Percentiles rank a stretch among this genome's conserved stretches.
These are phyloP conservation scores for Styela clava DNA, from an alignment of 23 tunicate species.

Conservation along the genomic window DNA sequence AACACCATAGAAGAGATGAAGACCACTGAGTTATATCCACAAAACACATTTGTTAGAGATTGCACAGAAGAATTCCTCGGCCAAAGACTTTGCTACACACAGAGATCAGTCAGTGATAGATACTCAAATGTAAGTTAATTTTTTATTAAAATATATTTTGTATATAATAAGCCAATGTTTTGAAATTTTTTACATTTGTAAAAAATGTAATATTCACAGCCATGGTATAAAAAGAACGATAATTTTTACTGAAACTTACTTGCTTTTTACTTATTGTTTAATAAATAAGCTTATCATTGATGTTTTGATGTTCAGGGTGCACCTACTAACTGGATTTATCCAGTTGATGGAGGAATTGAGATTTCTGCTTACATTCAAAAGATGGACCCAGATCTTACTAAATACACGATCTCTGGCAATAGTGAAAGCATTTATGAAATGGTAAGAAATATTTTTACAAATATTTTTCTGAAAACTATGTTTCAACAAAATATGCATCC, in stretches of 20 bases:
- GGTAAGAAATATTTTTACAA: constrained; percentile 4
- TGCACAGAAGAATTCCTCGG: constrained; percentile 61
- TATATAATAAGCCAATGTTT: background rate
- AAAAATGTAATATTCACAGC: too few species aligned
- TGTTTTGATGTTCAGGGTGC: background rate
- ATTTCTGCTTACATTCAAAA: constrained; percentile 45
- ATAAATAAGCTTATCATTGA: too few species aligned
- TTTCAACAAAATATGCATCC: too few species aligned
- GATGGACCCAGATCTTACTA: constrained; percentile 38
- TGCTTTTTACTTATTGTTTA: too few species aligned
- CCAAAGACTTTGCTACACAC: constrained; percentile 54
- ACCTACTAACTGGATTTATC: constrained; percentile 15
- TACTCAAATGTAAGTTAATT: background rate
- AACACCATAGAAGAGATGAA: constrained; percentile 16
- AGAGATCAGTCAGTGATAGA: background rate
- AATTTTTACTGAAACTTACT: too few species aligned
- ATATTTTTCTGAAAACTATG: background rate
- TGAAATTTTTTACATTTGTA: too few species aligned
- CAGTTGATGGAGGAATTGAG: constrained; percentile 35
- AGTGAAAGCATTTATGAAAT: background rate
- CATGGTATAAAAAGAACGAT: too few species aligned
- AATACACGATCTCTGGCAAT: background rate
- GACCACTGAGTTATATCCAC: background rate
- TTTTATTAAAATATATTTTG: background rate
- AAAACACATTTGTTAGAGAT: background rate